A percentile compares a stretch with the other conserved stretches of the same genome.
Conservation (phyloP, 2,797 vertebrate species). For the Eospalax fontanierii region DNA sequence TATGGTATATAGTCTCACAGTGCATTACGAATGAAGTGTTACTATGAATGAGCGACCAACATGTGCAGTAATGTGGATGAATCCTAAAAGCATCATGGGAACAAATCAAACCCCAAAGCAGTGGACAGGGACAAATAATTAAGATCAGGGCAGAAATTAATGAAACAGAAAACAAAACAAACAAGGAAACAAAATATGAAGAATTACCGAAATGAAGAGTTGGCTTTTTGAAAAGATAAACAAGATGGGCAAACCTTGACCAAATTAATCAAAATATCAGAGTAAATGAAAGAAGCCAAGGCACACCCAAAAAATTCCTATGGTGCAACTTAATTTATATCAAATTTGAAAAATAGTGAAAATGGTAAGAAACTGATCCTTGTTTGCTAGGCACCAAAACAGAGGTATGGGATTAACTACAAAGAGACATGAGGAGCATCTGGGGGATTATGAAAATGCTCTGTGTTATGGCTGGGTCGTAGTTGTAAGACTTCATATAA, state of each 20-base stretch:
- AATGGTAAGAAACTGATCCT: background rate
- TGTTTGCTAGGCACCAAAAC: background rate
- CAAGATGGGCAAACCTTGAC: no score
- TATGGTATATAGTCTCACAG: background rate
- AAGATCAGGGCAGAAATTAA: background rate
- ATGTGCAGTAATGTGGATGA: background rate
- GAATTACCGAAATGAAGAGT: background rate
- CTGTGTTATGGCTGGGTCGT: background rate
- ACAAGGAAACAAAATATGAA: background rate
- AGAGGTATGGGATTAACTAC: background rate
- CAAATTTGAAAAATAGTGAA: slow-evolving; percentile 37
- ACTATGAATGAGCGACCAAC: background rate
- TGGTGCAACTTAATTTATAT: background rate
- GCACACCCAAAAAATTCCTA: background rate
- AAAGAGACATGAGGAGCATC: background rate
- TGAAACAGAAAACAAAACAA: background rate
- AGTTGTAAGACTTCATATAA: background rate
- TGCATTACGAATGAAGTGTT: background rate
- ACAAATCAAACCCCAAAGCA: background rate
- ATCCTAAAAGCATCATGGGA: background rate
- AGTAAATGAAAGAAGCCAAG: background rate
- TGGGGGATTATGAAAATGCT: background rate
- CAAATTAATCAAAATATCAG: background rate
- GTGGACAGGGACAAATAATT: background rate
- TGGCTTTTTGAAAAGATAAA: background rate